Conservation (phyloP, 2,797 vertebrate species). For the Galaxias olidus region DNA sequence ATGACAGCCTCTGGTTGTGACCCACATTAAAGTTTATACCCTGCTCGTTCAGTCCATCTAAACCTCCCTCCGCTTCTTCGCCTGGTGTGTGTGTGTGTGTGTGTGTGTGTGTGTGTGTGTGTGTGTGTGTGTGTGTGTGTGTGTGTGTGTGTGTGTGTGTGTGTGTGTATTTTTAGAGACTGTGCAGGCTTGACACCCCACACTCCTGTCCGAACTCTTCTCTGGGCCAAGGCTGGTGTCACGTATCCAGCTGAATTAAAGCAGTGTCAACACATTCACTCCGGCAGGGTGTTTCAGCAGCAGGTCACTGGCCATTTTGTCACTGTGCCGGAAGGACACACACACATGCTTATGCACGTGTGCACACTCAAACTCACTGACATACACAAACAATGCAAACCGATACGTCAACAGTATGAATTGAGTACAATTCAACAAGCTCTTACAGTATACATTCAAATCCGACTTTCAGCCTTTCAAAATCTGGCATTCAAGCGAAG, state of each 20-base stretch:
- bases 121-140: no score
- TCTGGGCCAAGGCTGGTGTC: conserved; percentile 49
- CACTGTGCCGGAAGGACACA: conserved; percentile 37
- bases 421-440: background rate
- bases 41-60: conserved; percentile 14
- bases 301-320: conserved; percentile 63
- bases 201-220: conserved; percentile 37
- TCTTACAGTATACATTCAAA: no score
- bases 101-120: no score
- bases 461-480: no score
- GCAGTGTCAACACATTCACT: conserved; percentile 74
- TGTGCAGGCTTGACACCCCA: conserved; percentile 54
- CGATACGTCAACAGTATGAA: conserved; percentile 4
- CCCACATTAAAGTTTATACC: conserved; percentile 31
- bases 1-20: conserved; percentile 39
- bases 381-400: conserved; percentile 8
- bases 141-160: no score
- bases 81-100: conserved; percentile 20
- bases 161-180: conserved; percentile 60
- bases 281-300: conserved; percentile 68
- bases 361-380: conserved; percentile 9
- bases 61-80: conserved; percentile 11
- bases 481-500: no score
- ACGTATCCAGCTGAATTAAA: conserved; percentile 71
- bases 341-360: conserved; percentile 9